Conservation (phyloP, 2,113 vertebrate genomes). For the Mungos mungo region DNA sequence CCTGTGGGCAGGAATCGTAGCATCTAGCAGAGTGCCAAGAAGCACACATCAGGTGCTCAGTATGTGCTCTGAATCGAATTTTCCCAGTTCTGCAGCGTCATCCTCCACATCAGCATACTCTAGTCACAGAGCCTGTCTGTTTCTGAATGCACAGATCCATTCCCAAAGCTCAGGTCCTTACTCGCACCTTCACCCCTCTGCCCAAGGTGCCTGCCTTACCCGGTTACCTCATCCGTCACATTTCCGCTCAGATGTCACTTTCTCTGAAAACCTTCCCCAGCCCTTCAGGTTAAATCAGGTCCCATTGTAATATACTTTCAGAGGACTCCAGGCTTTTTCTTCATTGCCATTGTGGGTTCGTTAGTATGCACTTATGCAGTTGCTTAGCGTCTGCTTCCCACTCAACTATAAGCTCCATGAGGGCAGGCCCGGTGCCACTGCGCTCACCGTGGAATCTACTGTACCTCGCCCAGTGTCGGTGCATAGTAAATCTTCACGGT, state of each 20-base stretch:
- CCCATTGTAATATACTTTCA: not conserved
- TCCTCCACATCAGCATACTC: fast-evolving
- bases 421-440: not conserved
- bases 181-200: too few relatives aligned
- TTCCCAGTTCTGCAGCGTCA: not conserved
- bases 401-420: not conserved
- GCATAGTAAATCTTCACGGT: not conserved
- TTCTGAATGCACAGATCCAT: too few relatives aligned
- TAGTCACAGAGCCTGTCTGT: not conserved
- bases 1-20: not conserved
- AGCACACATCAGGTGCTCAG: not conserved
- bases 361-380: not conserved
- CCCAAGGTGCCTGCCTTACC: not conserved
- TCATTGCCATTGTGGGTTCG: not conserved
- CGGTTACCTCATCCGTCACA: too few relatives aligned
- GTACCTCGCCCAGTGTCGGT: not conserved
- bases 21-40: not conserved
- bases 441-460: fast-evolving
- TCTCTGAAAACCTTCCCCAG: not conserved
- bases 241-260: not conserved
- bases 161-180: not conserved
- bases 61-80: not conserved
- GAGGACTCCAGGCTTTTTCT: not conserved
- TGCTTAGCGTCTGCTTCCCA: not conserved
- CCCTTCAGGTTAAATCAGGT: not conserved